These are phyloP conservation scores for Andrena camellia DNA, from an alignment of 2,888 invertebrate species.

Conservation along the genomic window DNA sequence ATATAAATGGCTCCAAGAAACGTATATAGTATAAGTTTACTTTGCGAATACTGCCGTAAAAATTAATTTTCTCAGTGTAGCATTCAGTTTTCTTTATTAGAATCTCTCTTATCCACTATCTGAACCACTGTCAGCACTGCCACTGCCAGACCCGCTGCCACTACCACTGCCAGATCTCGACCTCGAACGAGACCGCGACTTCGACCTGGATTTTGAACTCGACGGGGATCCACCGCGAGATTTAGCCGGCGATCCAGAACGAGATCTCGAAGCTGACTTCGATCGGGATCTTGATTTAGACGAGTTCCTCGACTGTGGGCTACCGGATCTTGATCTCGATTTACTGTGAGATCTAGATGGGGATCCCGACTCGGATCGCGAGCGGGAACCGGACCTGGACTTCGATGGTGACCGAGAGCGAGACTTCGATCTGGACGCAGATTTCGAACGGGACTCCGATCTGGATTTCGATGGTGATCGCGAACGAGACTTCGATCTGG, in stretches of 20 bases:
- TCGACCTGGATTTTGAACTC: slow-evolving; percentile 78
- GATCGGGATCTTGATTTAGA: slow-evolving; percentile 73
- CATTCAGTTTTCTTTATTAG: not conserved
- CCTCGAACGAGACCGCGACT: slow-evolving; percentile 72
- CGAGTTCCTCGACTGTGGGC: slow-evolving; percentile 73
- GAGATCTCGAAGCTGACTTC: slow-evolving; percentile 76
- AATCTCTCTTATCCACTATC: slow-evolving; percentile 78
- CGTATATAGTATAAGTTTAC: slow-evolving; percentile 3
- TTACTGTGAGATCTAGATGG: slow-evolving; percentile 73
- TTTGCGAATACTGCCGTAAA: not conserved
- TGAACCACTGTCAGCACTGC: slow-evolving; percentile 80
- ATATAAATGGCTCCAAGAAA: not conserved
- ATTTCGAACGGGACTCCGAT: slow-evolving; percentile 75
- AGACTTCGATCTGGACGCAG: slow-evolving; percentile 76
- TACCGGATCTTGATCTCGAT: slow-evolving; percentile 79
- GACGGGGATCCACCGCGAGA: slow-evolving; percentile 78
- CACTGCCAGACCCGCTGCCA: slow-evolving; percentile 81
- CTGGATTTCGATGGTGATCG: slow-evolving; percentile 72
- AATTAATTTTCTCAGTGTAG: not conserved
- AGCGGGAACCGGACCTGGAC: slow-evolving; percentile 78
- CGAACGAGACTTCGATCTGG: slow-evolving; percentile 75
- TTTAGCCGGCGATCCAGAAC: slow-evolving; percentile 77
- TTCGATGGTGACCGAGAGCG: slow-evolving; percentile 67
- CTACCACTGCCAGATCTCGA: slow-evolving; percentile 78
- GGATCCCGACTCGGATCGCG: slow-evolving; percentile 75